A percentile compares a stretch with the other conserved stretches of the same genome.
These are phyloP conservation scores for Gorsachius goisagi DNA, from an alignment of 2,113 vertebrate genomes.

Conservation along the genomic window DNA sequence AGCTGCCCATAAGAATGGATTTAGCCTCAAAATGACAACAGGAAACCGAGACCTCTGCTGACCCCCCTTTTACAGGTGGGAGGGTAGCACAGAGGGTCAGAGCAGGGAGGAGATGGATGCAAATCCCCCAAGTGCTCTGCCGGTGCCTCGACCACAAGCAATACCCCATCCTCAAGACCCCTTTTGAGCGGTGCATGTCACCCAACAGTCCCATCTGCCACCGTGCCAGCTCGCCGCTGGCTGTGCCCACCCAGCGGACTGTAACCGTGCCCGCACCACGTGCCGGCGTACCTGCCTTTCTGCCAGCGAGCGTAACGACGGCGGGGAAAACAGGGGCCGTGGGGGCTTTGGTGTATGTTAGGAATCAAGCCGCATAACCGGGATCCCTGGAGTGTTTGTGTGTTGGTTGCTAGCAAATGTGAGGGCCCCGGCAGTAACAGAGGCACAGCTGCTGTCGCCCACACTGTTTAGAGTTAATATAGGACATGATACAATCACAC, in stretches of 20 bases:
- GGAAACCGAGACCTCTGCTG: background rate
- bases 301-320: background rate
- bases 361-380: background rate
- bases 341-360: background rate
- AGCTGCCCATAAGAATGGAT: background rate
- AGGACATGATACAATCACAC: background rate
- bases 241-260: background rate
- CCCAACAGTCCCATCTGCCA: background rate
- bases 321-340: background rate
- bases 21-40: background rate
- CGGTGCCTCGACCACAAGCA: accelerated
- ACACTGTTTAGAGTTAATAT: background rate
- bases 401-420: background rate
- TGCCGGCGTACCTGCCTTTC: background rate
- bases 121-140: background rate
- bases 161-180: background rate
- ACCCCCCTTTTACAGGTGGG: background rate
- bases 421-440: background rate
- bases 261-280: background rate
- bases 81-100: background rate
- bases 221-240: accelerated
- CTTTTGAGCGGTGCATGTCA: accelerated
- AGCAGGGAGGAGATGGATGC: background rate
- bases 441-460: background rate
- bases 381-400: background rate